Percentiles rank a stretch among this genome's conserved stretches.
Conservation (phyloP, 2,113 vertebrate genomes). For the Rhinoderma darwinii region DNA sequence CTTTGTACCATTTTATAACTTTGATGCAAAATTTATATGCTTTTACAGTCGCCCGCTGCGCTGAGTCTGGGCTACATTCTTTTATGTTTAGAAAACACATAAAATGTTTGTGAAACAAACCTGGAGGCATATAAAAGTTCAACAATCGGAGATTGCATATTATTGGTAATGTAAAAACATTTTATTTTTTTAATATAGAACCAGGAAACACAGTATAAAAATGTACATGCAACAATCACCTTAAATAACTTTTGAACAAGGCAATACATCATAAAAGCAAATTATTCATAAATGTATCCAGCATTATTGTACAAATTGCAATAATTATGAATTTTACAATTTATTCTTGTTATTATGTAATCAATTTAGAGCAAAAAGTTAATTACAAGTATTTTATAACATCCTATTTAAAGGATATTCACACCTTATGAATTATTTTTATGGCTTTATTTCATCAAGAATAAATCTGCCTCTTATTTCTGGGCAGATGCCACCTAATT, state of each 20-base stretch:
- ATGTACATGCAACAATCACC: not conserved
- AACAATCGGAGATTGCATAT: slow-evolving; percentile 1
- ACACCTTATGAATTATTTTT: no score
- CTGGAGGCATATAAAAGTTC: slow-evolving; percentile 25
- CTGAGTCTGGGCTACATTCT: slow-evolving; percentile 16
- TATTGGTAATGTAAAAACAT: not conserved
- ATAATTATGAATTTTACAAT: not conserved
- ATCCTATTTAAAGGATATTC: no score
- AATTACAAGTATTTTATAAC: no score
- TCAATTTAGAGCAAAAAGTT: not conserved
- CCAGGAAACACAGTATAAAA: not conserved
- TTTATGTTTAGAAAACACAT: slow-evolving; percentile 34
- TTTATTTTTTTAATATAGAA: not conserved
- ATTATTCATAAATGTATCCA: not conserved
- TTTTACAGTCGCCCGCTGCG: slow-evolving; percentile 23
- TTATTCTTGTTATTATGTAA: no score
- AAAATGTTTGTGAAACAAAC: slow-evolving; percentile 30
- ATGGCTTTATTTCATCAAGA: no score
- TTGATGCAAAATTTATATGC: not conserved
- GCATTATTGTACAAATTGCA: not conserved
- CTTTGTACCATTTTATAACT: not conserved
- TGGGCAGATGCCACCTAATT: no score
- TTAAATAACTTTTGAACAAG: not conserved
- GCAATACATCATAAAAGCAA: not conserved
- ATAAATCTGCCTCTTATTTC: no score